phyloP scores from a whole-genome alignment of 1,140 invertebrate species.

The Brachionus koreanus region DNA sequence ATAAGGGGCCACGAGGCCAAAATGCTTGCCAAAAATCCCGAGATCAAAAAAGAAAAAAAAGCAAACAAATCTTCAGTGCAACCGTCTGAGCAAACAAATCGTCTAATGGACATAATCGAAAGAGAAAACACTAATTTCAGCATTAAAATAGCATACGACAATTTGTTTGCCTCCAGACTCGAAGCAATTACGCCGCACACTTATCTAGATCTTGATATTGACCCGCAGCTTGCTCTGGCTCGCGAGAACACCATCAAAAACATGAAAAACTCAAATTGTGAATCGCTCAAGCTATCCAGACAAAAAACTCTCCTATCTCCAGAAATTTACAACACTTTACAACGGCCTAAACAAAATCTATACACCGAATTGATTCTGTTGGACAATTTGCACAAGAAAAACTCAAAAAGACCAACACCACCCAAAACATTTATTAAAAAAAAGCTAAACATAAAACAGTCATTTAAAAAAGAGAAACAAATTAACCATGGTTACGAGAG shows the following conservation, averaged over 20 bases:
- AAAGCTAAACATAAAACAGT: not conserved
- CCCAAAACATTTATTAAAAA: not conserved
- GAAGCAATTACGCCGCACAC: not conserved
- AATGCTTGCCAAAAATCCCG: not conserved
- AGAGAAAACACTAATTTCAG: constrained; percentile 32
- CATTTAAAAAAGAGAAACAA: not conserved
- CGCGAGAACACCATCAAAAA: constrained; percentile 15
- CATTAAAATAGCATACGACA: constrained; percentile 18
- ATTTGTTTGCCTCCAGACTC: not conserved
- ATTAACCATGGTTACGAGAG: not conserved
- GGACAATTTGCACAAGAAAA: constrained; percentile 22
- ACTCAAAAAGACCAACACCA: not conserved
- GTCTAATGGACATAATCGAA: constrained; percentile 11
- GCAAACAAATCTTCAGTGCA: not conserved
- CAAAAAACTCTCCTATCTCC: not conserved
- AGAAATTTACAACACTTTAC: not conserved
- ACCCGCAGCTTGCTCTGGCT: not conserved
- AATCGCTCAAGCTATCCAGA: not conserved
- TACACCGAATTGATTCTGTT: not conserved
- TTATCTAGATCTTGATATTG: constrained; percentile 25
- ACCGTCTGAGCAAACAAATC: not conserved
- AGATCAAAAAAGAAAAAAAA: constrained; percentile 6
- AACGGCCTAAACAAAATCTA: not conserved
- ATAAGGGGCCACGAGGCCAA: not conserved
- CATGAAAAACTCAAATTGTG: not conserved